phyloP scores from a whole-genome alignment of 92 coral and sea anemone genomes.

The Porites cylindrica region DNA sequence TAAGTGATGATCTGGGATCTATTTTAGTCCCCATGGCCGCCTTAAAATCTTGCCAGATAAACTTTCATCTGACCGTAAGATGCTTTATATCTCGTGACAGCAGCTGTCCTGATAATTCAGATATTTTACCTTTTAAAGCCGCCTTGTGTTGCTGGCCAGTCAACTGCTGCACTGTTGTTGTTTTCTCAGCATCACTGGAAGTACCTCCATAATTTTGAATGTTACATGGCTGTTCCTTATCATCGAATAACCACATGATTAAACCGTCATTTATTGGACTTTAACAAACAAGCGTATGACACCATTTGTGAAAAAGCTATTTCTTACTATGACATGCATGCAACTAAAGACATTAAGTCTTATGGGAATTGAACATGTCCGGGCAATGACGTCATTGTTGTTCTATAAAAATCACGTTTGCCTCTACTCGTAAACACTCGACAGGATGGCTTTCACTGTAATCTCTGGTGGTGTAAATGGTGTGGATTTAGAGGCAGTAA shows the following conservation, averaged over 20 bases:
- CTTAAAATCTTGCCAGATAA: slow-evolving; percentile 64
- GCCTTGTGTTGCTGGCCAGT: slow-evolving; percentile 43
- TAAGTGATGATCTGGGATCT: slow-evolving; percentile 61
- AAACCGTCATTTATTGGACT: no score
- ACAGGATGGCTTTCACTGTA: no score
- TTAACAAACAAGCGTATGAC: no score
- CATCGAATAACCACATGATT: slow-evolving; percentile 61
- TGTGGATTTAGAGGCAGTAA: no score
- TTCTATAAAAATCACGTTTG: no score
- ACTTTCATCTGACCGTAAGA: slow-evolving; percentile 64
- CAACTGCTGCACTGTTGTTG: slow-evolving; percentile 12
- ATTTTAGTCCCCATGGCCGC: slow-evolving; percentile 57
- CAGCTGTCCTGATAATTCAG: slow-evolving; percentile 18
- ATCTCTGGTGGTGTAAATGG: no score
- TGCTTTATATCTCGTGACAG: slow-evolving; percentile 41
- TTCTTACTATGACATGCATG: no score
- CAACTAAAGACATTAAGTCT: no score
- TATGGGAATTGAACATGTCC: no score
- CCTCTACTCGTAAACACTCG: no score
- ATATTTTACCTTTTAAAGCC: slow-evolving; percentile 48
- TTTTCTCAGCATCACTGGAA: slow-evolving; percentile 26
- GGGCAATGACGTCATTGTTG: no score
- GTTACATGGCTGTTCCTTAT: slow-evolving; percentile 50
- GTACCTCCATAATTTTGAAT: slow-evolving; percentile 17
- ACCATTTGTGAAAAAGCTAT: no score